Conservation (phyloP, 2,113 vertebrate species). For the Salvator merianae region DNA sequence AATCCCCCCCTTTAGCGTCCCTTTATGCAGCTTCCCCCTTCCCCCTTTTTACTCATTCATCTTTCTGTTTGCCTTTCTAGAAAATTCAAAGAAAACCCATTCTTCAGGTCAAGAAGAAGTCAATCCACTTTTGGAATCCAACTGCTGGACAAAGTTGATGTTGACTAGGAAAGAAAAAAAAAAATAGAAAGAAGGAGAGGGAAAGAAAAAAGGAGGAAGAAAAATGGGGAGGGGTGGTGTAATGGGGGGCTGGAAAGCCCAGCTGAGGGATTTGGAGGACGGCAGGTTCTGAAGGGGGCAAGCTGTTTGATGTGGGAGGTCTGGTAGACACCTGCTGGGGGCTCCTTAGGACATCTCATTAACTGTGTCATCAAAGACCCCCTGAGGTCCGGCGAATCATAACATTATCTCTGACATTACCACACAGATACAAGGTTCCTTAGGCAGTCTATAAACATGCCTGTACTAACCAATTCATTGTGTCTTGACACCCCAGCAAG, state of each 20-base stretch:
- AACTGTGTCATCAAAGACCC: constrained; percentile 98
- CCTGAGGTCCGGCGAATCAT: constrained; percentile 88
- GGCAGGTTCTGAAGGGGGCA: constrained; percentile 71
- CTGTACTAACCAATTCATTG: constrained; percentile 87
- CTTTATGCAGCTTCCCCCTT: neutral
- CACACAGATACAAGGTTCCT: constrained; percentile 90
- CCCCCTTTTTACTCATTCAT: neutral
- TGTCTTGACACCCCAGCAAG: constrained; percentile 84
- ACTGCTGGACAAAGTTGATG: constrained; percentile 70
- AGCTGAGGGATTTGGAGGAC: constrained; percentile 75
- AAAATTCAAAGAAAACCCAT: constrained; percentile 57
- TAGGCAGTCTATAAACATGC: constrained; percentile 91
- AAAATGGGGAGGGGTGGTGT: constrained; percentile 26
- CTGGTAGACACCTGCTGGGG: constrained; percentile 86
- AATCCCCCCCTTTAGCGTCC: neutral
- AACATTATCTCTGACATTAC: constrained; percentile 97
- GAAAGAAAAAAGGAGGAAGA: too few relatives aligned
- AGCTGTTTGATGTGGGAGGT: constrained; percentile 98
- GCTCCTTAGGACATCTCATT: constrained; percentile 93
- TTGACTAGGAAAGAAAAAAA: constrained; percentile 62
- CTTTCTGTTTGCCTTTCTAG: constrained; percentile 20
- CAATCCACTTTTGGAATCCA: constrained; percentile 76
- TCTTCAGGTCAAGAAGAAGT: constrained; percentile 73
- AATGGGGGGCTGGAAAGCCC: constrained; percentile 61
- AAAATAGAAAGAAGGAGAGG: constrained; percentile 34